Conservation (phyloP, 1,140 invertebrate genomes). For the Polypedilum pembai region DNA sequence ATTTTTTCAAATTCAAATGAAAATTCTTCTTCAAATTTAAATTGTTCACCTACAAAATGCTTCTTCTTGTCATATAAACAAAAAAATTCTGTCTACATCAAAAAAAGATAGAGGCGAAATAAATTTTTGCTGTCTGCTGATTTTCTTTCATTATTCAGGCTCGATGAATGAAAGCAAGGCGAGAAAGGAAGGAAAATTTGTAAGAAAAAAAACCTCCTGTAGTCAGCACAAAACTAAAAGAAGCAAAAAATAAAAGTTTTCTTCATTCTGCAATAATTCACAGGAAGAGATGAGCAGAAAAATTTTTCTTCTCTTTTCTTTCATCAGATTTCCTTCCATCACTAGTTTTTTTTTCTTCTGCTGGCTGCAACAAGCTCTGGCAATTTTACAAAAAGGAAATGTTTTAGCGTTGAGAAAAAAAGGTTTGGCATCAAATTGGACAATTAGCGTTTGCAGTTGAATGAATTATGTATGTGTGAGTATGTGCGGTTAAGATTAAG, state of each 20-base stretch:
- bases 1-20: too few species aligned
- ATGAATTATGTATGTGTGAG: too few species aligned
- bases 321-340: slow-evolving; percentile 10
- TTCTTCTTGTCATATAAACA: background rate
- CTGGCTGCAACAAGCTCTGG: background rate
- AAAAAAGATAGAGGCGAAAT: background rate
- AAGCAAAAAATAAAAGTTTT: background rate
- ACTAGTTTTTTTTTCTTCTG: background rate
- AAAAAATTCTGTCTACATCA: background rate
- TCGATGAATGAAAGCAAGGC: background rate
- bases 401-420: too few species aligned
- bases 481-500: too few species aligned
- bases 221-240: background rate
- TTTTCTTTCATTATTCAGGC: background rate
- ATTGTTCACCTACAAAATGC: too few species aligned
- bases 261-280: background rate
- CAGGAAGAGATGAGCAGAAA: background rate
- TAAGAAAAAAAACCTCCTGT: background rate
- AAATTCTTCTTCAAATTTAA: background rate
- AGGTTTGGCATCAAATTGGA: too few species aligned
- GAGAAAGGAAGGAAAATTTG: background rate
- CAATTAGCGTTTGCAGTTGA: too few species aligned
- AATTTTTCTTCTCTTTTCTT: background rate
- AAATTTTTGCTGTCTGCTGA: background rate
- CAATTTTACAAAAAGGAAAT: too few species aligned